A percentile compares a stretch with the other conserved stretches of the same genome.
phyloP scores from a whole-genome alignment of 2,888 invertebrate genomes.

The Blomia tropicalis region DNA sequence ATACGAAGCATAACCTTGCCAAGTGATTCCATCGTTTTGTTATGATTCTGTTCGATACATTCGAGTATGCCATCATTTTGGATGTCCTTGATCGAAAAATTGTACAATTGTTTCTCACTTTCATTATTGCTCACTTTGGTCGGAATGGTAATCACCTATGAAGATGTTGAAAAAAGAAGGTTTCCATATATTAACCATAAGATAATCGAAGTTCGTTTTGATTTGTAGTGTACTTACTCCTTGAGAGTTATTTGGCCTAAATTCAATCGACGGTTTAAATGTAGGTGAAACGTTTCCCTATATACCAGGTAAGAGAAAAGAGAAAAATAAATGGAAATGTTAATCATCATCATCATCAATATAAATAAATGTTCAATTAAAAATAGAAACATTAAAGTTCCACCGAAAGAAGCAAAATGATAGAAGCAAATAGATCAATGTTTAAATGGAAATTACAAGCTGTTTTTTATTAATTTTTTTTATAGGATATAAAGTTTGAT shows the following conservation, averaged over 20 bases:
- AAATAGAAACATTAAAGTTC: neutral
- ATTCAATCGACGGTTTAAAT: constrained; percentile 22
- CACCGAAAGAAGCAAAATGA: too few species aligned
- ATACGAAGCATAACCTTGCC: constrained; percentile 72
- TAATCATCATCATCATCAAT: too few species aligned
- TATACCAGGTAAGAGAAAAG: neutral
- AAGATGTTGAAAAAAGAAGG: neutral
- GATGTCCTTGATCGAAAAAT: constrained; percentile 29
- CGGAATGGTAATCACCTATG: constrained; percentile 24
- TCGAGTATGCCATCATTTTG: constrained; percentile 67
- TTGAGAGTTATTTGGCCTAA: constrained; percentile 21
- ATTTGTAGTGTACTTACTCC: constrained; percentile 16
- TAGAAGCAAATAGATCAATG: too few species aligned
- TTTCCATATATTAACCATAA: neutral
- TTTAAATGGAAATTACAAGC: too few species aligned
- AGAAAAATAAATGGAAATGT: too few species aligned
- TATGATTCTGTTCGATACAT: constrained; percentile 52
- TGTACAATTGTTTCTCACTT: constrained; percentile 24
- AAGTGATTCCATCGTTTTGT: constrained; percentile 51
- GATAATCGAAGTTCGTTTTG: neutral
- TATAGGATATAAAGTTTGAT: too few species aligned
- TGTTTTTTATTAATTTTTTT: too few species aligned
- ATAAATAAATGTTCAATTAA: neutral
- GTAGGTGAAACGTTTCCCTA: constrained; percentile 17
- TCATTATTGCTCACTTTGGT: neutral